Percentiles rank a stretch among this genome's conserved stretches.
phyloP scores from a whole-genome alignment of 1,140 invertebrate genomes.

The Anastatus disparis region DNA sequence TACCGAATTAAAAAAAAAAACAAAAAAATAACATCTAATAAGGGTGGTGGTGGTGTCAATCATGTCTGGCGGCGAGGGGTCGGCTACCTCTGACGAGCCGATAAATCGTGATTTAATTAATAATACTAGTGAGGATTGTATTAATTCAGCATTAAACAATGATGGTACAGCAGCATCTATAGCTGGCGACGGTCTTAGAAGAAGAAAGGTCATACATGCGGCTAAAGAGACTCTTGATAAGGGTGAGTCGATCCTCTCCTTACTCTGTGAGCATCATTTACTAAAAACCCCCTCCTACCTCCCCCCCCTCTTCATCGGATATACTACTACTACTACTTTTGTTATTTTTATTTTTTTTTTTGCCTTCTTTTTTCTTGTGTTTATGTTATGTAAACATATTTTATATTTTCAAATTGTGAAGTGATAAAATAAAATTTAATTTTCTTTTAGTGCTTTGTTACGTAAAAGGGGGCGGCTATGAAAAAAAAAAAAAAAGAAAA shows the following conservation, averaged over 20 bases:
- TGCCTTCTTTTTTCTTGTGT: too few species aligned
- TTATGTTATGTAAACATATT: too few species aligned
- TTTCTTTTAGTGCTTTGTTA: too few species aligned
- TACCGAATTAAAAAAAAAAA: too few species aligned
- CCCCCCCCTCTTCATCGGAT: neutral
- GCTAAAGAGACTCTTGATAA: conserved; percentile 74
- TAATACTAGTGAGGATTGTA: conserved; percentile 43
- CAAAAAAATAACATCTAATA: too few species aligned
- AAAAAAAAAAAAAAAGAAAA: too few species aligned
- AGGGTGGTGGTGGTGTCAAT: too few species aligned
- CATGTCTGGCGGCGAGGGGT: conserved; percentile 67
- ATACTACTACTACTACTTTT: neutral
- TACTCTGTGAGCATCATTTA: too few species aligned
- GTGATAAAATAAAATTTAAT: too few species aligned
- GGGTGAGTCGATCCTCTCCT: conserved; percentile 67
- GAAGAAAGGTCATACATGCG: conserved; percentile 71
- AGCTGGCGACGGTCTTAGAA: conserved; percentile 60
- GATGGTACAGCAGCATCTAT: conserved; percentile 46
- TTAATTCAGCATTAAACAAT: too few species aligned
- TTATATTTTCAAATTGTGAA: too few species aligned
- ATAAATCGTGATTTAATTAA: conserved; percentile 53
- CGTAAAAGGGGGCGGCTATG: too few species aligned
- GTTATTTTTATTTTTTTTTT: neutral
- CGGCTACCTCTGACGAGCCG: conserved; percentile 44
- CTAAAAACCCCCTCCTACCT: neutral